Base-by-base conservation (phyloP, 2,797 vertebrate species). In the Crax fasciolata region DNA sequence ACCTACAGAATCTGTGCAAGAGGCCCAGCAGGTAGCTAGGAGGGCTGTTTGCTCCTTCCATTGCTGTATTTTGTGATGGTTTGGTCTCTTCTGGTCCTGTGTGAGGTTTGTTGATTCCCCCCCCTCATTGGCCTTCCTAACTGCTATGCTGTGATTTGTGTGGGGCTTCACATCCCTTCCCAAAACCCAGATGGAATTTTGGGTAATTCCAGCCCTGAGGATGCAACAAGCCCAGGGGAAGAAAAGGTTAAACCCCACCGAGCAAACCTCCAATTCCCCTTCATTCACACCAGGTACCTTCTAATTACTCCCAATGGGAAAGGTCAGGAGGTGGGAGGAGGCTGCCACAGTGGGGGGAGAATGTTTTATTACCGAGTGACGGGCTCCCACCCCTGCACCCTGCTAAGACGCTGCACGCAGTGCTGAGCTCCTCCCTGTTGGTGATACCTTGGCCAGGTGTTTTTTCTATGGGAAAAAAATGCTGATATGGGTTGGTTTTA, bases 1-100 rank as follows among this genome's bases (percentile, higher is more conserved):
- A 90, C 95, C 84, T 73, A 91, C 71, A 57, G 65, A 96, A 94
- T 90, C 90, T 81, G 94, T 87, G 74, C n/a, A 74, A 59, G 87
- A 66, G 48, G 91, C 84, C 7, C 39, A 41, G 23, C 32, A 48
- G 46, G 46, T 32, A 38, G 48, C 66, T 28, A 32, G 19, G 25
- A 49, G 19, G 10, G 18, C 25, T 38, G 41, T 21, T 63, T 11
- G 13, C 62, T 44, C 28, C 41, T 65, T 65, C 30, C 41, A 13
- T 65, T 20, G 17, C 18, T 15, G 28, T 21, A 21, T 16, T 38
- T 63, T 43, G 41, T 23, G 62, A n/a, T 65, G 41, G 63, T 24
- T 8, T 6, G 38, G 46, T 68, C 21, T 28, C 4, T 3, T 5
- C 9, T 52, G 51, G 32, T 39, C 32, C n/a, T 27, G 18, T 49